phyloP scores from a whole-genome alignment of 2,113 vertebrate genomes.

The Turnix velox region DNA sequence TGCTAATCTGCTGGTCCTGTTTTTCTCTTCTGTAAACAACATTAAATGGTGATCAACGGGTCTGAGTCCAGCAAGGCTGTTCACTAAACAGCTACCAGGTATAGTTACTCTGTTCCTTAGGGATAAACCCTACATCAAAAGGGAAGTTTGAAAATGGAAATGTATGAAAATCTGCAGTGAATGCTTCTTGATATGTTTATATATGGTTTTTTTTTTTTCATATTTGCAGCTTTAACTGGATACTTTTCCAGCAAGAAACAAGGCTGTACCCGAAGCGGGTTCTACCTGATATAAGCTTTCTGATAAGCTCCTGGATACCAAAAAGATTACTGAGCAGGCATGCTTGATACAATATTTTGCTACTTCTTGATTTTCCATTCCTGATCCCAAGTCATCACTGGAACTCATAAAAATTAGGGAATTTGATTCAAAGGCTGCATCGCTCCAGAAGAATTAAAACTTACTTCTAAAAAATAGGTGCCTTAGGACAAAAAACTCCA shows the following conservation, averaged over 20 bases:
- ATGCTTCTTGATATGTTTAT: not conserved
- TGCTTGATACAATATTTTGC: not conserved
- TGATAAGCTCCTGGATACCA: slow-evolving; percentile 15
- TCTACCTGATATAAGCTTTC: not conserved
- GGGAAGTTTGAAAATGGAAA: not conserved
- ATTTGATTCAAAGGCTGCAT: not conserved
- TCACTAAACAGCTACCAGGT: not conserved
- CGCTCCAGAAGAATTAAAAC: not conserved
- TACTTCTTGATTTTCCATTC: not conserved
- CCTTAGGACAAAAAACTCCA: not conserved
- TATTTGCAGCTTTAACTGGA: not conserved
- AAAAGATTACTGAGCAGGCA: slow-evolving; percentile 18
- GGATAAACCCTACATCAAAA: not conserved
- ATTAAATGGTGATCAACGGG: not conserved
- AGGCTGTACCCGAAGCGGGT: not conserved
- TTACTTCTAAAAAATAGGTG: not conserved
- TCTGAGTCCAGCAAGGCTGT: not conserved
- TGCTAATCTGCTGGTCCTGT: not conserved
- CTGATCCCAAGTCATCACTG: not conserved
- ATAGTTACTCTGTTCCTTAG: not conserved
- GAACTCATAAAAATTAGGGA: not conserved
- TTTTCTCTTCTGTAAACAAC: not conserved
- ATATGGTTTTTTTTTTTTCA: no score
- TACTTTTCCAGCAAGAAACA: not conserved
- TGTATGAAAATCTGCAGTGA: not conserved